A percentile compares a stretch with the other conserved stretches of the same genome.
phyloP scores from a whole-genome alignment of 2,113 vertebrate species.

The Struthidea cinerea region DNA sequence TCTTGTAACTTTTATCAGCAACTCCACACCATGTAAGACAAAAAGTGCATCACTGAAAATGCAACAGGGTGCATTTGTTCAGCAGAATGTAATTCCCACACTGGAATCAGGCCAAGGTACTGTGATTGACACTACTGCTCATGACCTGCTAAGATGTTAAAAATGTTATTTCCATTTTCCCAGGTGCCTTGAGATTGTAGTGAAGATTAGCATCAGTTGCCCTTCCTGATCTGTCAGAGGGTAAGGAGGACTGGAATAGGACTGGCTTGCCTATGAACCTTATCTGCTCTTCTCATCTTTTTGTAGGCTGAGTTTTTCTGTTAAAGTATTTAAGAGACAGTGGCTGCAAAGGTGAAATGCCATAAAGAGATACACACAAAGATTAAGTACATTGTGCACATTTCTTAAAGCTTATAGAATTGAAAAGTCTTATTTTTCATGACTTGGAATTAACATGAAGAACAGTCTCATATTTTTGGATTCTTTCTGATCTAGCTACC shows the following conservation, averaged over 20 bases:
- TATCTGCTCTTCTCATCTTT: background rate
- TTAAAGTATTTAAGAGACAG: background rate
- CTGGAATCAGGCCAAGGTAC: background rate
- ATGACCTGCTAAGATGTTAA: background rate
- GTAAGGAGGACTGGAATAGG: background rate
- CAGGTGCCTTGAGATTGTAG: background rate
- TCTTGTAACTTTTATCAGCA: background rate
- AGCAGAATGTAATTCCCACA: background rate
- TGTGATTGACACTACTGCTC: background rate
- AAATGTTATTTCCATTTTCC: conserved; percentile 3
- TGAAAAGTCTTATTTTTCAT: background rate
- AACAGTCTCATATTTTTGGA: background rate
- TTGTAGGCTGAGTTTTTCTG: background rate
- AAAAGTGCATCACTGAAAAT: background rate
- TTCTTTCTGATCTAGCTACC: background rate
- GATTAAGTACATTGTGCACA: background rate
- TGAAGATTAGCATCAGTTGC: conserved; percentile 3
- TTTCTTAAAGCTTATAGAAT: background rate
- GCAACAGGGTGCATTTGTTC: background rate
- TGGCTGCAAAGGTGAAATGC: background rate
- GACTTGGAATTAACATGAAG: background rate
- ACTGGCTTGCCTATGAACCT: background rate
- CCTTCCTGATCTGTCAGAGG: background rate
- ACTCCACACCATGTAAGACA: background rate
- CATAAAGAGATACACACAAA: background rate